phyloP scores from a whole-genome alignment of 2,113 vertebrate species.

The Argyrosomus japonicus region DNA sequence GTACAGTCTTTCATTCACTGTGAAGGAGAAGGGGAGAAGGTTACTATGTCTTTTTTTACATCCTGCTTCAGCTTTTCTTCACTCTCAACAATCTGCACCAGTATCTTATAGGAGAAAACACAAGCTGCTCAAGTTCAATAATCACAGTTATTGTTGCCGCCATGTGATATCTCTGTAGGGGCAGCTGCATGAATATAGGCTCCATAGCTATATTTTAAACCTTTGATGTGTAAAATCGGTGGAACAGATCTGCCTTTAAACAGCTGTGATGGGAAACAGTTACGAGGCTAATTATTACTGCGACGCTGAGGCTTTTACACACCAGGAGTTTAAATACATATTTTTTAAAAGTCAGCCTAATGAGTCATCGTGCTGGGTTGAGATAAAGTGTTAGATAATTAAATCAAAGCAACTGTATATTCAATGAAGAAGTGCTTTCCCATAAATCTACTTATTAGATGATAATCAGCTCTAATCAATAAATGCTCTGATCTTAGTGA shows the following conservation, averaged over 20 bases:
- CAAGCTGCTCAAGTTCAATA: background rate
- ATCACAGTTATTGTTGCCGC: too few relatives aligned
- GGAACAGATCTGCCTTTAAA: background rate
- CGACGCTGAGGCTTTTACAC: background rate
- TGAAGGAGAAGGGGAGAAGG: background rate
- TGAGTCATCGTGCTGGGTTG: background rate
- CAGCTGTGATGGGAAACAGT: background rate
- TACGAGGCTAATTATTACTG: background rate
- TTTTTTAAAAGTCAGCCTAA: background rate
- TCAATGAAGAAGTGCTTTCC: background rate
- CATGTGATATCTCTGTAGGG: too few relatives aligned
- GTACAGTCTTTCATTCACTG: background rate
- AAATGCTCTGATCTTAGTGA: background rate
- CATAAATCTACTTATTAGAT: background rate
- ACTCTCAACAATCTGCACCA: background rate
- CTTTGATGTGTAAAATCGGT: background rate
- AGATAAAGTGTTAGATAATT: background rate
- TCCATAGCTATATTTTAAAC: background rate
- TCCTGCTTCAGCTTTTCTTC: background rate
- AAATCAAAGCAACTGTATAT: background rate
- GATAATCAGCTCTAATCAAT: slow-evolving; percentile 32
- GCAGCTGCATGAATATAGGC: too few relatives aligned
- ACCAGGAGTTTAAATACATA: background rate
- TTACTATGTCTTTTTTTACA: background rate
- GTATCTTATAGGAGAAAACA: background rate